phyloP scores from a whole-genome alignment of 2,888 invertebrate genomes.

The Exephanes ischioxanthus region DNA sequence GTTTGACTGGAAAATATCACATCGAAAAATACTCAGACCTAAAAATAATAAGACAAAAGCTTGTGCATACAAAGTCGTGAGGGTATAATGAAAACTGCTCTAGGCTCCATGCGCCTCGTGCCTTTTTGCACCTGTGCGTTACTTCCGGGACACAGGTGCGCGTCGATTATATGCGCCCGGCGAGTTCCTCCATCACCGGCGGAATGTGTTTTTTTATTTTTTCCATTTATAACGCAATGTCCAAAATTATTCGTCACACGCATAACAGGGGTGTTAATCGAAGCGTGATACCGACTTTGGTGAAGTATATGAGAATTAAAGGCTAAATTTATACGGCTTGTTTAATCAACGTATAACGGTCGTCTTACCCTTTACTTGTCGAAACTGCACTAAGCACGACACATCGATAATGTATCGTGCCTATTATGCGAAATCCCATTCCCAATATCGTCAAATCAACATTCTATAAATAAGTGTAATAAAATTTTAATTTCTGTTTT shows the following conservation, averaged over 20 bases:
- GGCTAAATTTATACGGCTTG: slow-evolving; percentile 27
- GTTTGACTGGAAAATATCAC: no score
- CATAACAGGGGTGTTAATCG: slow-evolving; percentile 74
- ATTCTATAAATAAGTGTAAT: neutral
- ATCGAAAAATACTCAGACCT: neutral
- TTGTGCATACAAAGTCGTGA: slow-evolving; percentile 16
- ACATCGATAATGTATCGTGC: neutral
- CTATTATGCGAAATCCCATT: neutral
- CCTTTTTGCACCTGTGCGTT: slow-evolving; percentile 75
- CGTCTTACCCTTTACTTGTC: slow-evolving; percentile 18
- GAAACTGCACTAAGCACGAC: neutral
- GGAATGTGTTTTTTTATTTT: slow-evolving; percentile 35
- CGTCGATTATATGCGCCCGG: slow-evolving; percentile 65
- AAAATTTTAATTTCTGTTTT: neutral
- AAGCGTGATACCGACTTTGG: slow-evolving; percentile 70
- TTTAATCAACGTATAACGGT: slow-evolving; percentile 38
- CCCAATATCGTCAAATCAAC: neutral
- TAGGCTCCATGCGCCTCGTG: slow-evolving; percentile 66
- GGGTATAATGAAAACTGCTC: slow-evolving; percentile 28
- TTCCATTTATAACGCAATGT: slow-evolving; percentile 32
- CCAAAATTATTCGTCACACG: slow-evolving; percentile 41
- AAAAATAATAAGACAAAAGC: neutral
- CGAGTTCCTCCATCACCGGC: neutral
- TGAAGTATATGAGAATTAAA: slow-evolving; percentile 57
- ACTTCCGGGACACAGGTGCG: slow-evolving; percentile 81